Percentiles rank a stretch among this genome's conserved stretches.
Evolutionary conservation across 2,888 invertebrate species (phyloP).

Genomic region (Endotricha flammealis): DNA sequence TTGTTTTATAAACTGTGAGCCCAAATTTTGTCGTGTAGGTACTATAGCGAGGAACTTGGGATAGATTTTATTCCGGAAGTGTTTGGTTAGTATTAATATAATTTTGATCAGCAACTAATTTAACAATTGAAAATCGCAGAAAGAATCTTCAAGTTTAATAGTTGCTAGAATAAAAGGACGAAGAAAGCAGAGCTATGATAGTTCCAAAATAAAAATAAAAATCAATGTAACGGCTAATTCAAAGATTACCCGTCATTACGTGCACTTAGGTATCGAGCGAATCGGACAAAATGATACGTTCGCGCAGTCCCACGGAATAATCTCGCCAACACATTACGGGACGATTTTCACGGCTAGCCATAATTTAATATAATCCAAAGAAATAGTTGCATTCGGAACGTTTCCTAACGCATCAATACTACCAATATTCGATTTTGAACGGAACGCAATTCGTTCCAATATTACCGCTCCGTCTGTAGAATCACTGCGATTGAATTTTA

Average conservation of each 20-base stretch:
- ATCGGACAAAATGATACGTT: constrained; percentile 66
- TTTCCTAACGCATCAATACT: constrained; percentile 29
- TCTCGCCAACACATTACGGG: constrained; percentile 72
- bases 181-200: too few species aligned
- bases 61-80: too few species aligned
- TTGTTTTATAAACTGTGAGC: too few species aligned
- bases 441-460: constrained; percentile 19
- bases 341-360: constrained; percentile 76
- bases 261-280: constrained; percentile 56
- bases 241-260: constrained; percentile 67
- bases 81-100: too few species aligned
- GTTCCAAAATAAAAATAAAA: constrained; percentile 50
- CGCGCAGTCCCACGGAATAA: constrained; percentile 68
- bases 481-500: constrained; percentile 23
- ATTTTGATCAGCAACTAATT: too few species aligned
- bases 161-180: too few species aligned
- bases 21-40: too few species aligned
- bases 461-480: constrained; percentile 20
- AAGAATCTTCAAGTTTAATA: too few species aligned
- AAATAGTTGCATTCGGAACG: constrained; percentile 63
- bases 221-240: constrained; percentile 68
- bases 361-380: constrained; percentile 79
- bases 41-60: too few species aligned
- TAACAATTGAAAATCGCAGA: too few species aligned
- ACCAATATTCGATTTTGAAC: constrained; percentile 30